A percentile compares a stretch with the other conserved stretches of the same genome.
Evolutionary conservation across 2,888 invertebrate genomes (phyloP).

Genomic region (Aphodius granarius): DNA sequence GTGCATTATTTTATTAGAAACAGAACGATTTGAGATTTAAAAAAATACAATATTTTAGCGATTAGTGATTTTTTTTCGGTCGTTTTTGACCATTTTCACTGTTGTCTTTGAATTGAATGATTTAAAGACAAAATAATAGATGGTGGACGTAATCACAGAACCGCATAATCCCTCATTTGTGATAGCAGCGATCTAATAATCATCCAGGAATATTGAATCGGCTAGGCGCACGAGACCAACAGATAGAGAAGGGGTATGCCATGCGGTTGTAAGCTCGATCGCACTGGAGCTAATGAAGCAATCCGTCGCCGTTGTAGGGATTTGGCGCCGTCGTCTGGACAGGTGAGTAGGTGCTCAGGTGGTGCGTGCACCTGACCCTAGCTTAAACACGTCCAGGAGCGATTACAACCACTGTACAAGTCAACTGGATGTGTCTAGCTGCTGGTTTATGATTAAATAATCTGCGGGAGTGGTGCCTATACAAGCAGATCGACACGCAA

Average conservation of each 20-base stretch:
- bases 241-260: not conserved
- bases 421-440: not conserved
- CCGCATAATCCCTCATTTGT: not conserved
- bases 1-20: too few relatives aligned
- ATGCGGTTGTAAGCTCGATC: not conserved
- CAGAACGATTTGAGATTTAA: too few relatives aligned
- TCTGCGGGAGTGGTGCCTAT: not conserved
- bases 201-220: not conserved
- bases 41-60: too few relatives aligned
- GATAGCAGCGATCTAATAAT: not conserved
- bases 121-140: too few relatives aligned
- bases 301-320: not conserved
- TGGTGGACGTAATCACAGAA: not conserved
- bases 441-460: not conserved
- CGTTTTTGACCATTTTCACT: too few relatives aligned
- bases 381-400: not conserved
- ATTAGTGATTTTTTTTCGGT: too few relatives aligned
- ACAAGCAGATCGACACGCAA: not conserved
- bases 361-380: not conserved
- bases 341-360: not conserved
- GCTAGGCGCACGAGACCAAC: not conserved
- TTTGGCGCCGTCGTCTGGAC: conserved; percentile 6
- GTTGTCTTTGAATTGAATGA: too few relatives aligned
- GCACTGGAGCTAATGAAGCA: not conserved
- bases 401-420: not conserved